These are phyloP conservation scores for Protaetia brevitarsis DNA, from an alignment of 1,140 invertebrate genomes.

Conservation along the genomic window DNA sequence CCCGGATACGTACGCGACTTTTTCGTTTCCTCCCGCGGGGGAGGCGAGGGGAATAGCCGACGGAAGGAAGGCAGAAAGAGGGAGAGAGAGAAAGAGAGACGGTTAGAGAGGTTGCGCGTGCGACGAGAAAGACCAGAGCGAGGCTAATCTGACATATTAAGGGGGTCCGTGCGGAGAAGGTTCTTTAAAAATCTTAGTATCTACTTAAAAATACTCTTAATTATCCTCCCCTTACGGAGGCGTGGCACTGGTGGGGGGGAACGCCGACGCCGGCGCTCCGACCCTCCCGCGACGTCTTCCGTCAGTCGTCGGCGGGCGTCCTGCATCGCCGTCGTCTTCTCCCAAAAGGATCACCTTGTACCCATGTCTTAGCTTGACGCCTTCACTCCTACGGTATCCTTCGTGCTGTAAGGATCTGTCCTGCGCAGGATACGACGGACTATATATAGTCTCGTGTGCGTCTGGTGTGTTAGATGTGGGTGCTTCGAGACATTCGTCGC, in stretches of 20 bases:
- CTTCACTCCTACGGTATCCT: slow-evolving; percentile 43
- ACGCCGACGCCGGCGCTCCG: slow-evolving; percentile 42
- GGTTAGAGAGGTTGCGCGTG: neutral
- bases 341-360: slow-evolving; percentile 45
- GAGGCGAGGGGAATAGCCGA: neutral
- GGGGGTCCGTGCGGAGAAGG: neutral
- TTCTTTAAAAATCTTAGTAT: slow-evolving; percentile 46
- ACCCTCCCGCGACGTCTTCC: slow-evolving; percentile 46
- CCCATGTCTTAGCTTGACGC: slow-evolving; percentile 47
- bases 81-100: slow-evolving; percentile 1
- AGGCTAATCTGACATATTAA: slow-evolving; percentile 5
- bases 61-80: neutral
- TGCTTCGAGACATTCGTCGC: neutral
- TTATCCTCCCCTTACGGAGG: slow-evolving; percentile 41
- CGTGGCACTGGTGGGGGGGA: slow-evolving; percentile 40
- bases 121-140: neutral
- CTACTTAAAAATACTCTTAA: slow-evolving; percentile 50
- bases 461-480: neutral
- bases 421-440: slow-evolving; percentile 30
- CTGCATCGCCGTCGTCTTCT: slow-evolving; percentile 44
- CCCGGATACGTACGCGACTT: no score
- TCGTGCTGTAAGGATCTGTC: slow-evolving; percentile 44
- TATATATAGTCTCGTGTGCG: neutral
- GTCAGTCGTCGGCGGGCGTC: slow-evolving; percentile 48
- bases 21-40: no score